Base-by-base conservation (phyloP, 2,888 invertebrate genomes). In the Cordilura impudica region DNA sequence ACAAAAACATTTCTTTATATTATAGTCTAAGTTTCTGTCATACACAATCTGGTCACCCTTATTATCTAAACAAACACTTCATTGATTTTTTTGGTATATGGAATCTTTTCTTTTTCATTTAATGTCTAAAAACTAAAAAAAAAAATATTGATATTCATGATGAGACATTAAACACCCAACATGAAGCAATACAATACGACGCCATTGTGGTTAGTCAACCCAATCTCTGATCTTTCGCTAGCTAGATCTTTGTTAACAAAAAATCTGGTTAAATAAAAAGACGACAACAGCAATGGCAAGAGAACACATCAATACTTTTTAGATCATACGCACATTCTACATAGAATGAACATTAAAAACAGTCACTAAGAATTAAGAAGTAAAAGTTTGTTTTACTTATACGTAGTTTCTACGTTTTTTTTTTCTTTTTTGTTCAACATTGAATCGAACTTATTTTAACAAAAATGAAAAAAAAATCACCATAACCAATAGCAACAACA, bases 191-290 rank as follows among this genome's bases (percentile, higher is more conserved):
- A 79, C 79, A 79, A 79, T 79, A 79, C 75, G 79, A 75, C 75
- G 79, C 75, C 79, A 79, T 79, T 79, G 79, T 79, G 79, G 79
- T 79, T 79, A 79, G 79, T 71, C 79, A 75, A 79, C 75, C 79
- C 71, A 71, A 72, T 79, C 67, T 79, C 67, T 69, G 66, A 79
- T 75, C 71, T 79, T 79, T 56, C 67, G 56, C 79, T 63, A 70
- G 65, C 31, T 31, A 47, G 45, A 19, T 47, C 19, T 47, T 47
- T 16, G 45, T 18, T 7, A n/a, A 6, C 12, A 16, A 6, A 67
- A 74, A 53, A 60, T 75, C 67, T 75, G 54, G 67, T 67, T 69
- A 61, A 61, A 70, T n/a, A 61, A 77, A 45, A 66, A 60, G 60
- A 53, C 53, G 54, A 66, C 45, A 56, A 58, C 61, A 45, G 56